Evolutionary conservation across 2,888 invertebrate species (phyloP), one percentile per base, ranked within the genome.

Genomic region (Cheilosia impressa): DNA sequence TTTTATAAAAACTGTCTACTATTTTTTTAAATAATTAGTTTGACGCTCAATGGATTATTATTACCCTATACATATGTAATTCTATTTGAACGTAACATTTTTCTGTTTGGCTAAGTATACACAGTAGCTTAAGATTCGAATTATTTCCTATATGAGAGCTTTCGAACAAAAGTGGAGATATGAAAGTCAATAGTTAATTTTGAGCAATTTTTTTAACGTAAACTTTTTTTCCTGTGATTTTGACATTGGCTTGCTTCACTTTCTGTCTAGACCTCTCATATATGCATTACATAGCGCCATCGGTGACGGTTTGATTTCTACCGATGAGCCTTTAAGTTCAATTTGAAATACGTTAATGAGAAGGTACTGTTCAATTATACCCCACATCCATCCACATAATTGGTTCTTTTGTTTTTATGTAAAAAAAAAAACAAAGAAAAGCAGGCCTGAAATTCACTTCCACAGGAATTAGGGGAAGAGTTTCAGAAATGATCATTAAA

Each of bases 401-500:
- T 57, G 22, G 31, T 55, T 66, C 7, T 43, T 60, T 60, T 43
- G 17, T 17, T 52, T 52, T 53, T 53, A 43, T 17, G 27, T 55
- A 43, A 19, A 57, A 34, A 55, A 43, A 19, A 57, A 34, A 55
- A 75, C 55, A 55, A 52, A 62, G 53, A 53, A 72, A 63, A 34
- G 19, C 57, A 71, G 38, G 38, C 24, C 58, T 58, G 58, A 38
- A 58, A 50, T 68, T 7, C 19, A 41, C 52, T 65, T 57, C 31
- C 47, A 38, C 10, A 24, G 15, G 24, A 57, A 62, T 10, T 38
- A 58, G 24, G 22, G 45, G 53, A 66, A 60, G 10, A 43, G 47
- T 60, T 73, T 73, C 62, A 53, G 60, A 73, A 58, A 52, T 57
- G 76, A 76, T 76, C 73, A 73, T 62, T 62, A 66, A 73, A 79